A percentile compares a stretch with the other conserved stretches of the same genome.
phyloP scores from a whole-genome alignment of 1,140 invertebrate genomes.

The Drosophila fuyamai region DNA sequence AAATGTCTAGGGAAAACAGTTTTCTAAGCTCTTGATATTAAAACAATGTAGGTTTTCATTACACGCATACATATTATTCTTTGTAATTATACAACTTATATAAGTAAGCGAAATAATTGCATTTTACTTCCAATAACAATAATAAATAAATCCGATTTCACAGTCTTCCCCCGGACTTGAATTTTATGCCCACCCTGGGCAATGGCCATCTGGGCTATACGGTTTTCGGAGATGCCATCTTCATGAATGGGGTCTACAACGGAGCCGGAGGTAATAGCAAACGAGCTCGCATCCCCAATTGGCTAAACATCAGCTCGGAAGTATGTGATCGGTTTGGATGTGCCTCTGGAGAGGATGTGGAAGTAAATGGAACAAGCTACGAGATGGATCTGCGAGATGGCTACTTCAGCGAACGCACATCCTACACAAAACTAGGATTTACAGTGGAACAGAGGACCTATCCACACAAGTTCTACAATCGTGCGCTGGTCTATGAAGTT shows the following conservation, averaged over 20 bases:
- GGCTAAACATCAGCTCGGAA: conserved; percentile 85
- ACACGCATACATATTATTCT: too few species aligned
- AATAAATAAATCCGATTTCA: neutral
- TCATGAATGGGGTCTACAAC: conserved; percentile 87
- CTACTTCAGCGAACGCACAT: conserved; percentile 50
- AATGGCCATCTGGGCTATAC: conserved; percentile 87
- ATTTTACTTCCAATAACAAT: neutral
- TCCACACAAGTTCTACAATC: conserved; percentile 86
- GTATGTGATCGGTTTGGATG: conserved; percentile 50
- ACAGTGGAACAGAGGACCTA: conserved; percentile 85
- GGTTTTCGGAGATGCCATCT: conserved; percentile 86
- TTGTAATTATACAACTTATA: too few species aligned
- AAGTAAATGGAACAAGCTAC: conserved; percentile 83
- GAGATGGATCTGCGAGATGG: conserved; percentile 64
- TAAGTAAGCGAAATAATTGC: too few species aligned
- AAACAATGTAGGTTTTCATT: too few species aligned
- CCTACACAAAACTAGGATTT: conserved; percentile 35
- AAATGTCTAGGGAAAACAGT: too few species aligned
- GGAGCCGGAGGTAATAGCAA: conserved; percentile 85
- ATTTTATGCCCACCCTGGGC: conserved; percentile 86
- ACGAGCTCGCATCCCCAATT: conserved; percentile 86
- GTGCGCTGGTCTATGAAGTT: conserved; percentile 86
- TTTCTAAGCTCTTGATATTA: too few species aligned
- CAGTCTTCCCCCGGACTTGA: conserved; percentile 85
- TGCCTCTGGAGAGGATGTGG: conserved; percentile 10